These are phyloP conservation scores for Phocides pigmalion DNA, from an alignment of 1,140 invertebrate genomes.

Conservation along the genomic window DNA sequence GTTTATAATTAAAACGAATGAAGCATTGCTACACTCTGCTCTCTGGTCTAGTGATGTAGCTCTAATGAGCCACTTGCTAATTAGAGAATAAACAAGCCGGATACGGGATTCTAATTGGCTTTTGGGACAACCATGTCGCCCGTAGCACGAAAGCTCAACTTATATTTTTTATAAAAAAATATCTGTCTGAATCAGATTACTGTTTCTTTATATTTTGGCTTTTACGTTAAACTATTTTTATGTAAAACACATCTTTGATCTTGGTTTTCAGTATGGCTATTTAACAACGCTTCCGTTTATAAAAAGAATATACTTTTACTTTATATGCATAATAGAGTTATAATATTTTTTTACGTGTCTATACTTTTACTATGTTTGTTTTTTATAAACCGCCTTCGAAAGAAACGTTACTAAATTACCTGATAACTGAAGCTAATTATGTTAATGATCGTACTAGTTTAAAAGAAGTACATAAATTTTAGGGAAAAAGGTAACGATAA, in stretches of 20 bases:
- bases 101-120: slow-evolving; percentile 81
- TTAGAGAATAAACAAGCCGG: slow-evolving; percentile 80
- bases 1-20: slow-evolving; percentile 82
- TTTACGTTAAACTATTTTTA: slow-evolving; percentile 1
- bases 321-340: too few species aligned
- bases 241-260: background rate
- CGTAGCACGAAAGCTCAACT: slow-evolving; percentile 31
- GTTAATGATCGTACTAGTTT: too few species aligned
- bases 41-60: slow-evolving; percentile 75
- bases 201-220: slow-evolving; percentile 13
- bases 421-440: too few species aligned
- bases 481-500: too few species aligned
- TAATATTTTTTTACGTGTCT: too few species aligned
- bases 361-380: too few species aligned
- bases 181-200: slow-evolving; percentile 28
- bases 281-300: background rate
- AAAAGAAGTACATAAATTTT: too few species aligned
- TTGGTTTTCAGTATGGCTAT: background rate
- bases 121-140: slow-evolving; percentile 71
- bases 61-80: slow-evolving; percentile 81
- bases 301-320: background rate
- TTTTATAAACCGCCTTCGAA: too few species aligned
- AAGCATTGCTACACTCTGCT: slow-evolving; percentile 67
- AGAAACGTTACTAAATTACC: too few species aligned
- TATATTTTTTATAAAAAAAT: slow-evolving; percentile 32